A percentile compares a stretch with the other conserved stretches of the same genome.
These are phyloP conservation scores for Lasioglossum vierecki DNA, from an alignment of 2,888 invertebrate species.

Conservation along the genomic window DNA sequence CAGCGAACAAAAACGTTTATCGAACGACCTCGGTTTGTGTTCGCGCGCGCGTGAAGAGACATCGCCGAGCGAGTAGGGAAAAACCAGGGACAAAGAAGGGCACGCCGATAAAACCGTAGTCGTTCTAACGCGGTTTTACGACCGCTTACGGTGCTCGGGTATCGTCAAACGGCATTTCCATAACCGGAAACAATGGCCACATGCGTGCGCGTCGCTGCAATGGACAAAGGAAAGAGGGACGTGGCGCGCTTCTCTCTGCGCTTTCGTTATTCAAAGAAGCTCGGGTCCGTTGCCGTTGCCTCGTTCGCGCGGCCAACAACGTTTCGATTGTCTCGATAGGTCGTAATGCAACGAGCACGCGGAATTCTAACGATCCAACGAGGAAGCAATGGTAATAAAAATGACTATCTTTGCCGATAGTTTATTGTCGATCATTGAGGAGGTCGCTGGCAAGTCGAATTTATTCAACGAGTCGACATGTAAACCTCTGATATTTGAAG, in stretches of 20 bases:
- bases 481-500: no score
- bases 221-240: conserved; percentile 16
- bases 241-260: neutral
- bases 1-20: conserved; percentile 7
- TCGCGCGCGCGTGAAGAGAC: neutral
- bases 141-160: conserved; percentile 16
- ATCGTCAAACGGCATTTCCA: conserved; percentile 43
- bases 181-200: conserved; percentile 35
- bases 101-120: conserved; percentile 18
- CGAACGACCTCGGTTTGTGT: neutral
- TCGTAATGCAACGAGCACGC: conserved; percentile 8
- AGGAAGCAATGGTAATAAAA: neutral
- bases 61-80: neutral
- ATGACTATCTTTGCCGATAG: neutral
- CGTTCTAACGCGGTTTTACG: conserved; percentile 37
- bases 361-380: neutral
- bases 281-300: conserved; percentile 9
- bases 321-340: conserved; percentile 22
- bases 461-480: neutral
- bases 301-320: conserved; percentile 16
- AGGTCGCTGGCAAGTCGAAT: neutral
- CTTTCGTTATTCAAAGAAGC: conserved; percentile 37
- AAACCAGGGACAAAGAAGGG: conserved; percentile 9
- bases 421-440: no score
- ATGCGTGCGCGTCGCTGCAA: neutral